These are phyloP conservation scores for Tuta absoluta DNA, from an alignment of 2,888 invertebrate species.

Conservation along the genomic window DNA sequence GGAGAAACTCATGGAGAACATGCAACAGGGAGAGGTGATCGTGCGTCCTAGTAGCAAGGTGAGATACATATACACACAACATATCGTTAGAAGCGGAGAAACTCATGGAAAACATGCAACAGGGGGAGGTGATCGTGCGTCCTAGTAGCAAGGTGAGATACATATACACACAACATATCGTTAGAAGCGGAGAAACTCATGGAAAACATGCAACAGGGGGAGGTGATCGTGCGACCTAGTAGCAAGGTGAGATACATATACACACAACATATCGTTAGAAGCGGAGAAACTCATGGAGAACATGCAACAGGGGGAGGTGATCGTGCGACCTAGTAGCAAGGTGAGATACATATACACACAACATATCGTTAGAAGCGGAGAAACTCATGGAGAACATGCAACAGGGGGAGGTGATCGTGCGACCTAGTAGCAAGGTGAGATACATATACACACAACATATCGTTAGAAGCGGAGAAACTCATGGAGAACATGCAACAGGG, in stretches of 20 bases:
- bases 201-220: slow-evolving; percentile 96
- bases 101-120: slow-evolving; percentile 94
- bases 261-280: slow-evolving; percentile 97
- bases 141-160: no score
- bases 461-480: slow-evolving; percentile 88
- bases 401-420: slow-evolving; percentile 97
- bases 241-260: no score
- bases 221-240: slow-evolving; percentile 97
- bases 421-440: slow-evolving; percentile 85
- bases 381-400: slow-evolving; percentile 95
- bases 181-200: slow-evolving; percentile 96
- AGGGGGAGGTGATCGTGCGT: slow-evolving; percentile 97
- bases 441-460: background rate
- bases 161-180: slow-evolving; percentile 98
- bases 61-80: slow-evolving; percentile 95
- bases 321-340: slow-evolving; percentile 97
- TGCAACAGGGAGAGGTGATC: slow-evolving; percentile 99
- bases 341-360: no score
- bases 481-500: slow-evolving; percentile 95
- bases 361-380: slow-evolving; percentile 96
- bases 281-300: slow-evolving; percentile 94
- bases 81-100: slow-evolving; percentile 97
- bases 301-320: slow-evolving; percentile 98
- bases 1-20: slow-evolving; percentile 92
- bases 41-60: slow-evolving; percentile 89